phyloP scores from a whole-genome alignment of 2,113 vertebrate species.

The Pteropus alecto region DNA sequence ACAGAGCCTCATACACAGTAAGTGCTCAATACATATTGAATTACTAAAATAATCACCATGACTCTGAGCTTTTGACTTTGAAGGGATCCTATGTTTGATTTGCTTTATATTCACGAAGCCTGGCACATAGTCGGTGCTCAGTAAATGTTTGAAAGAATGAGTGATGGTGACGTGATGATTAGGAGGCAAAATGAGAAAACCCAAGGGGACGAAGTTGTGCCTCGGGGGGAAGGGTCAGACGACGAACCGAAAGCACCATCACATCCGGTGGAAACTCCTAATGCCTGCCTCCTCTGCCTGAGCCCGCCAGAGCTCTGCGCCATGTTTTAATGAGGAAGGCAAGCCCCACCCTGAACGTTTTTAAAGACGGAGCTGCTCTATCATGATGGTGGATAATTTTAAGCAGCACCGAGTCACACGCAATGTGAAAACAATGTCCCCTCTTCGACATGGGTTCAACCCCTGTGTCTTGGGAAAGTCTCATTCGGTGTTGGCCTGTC shows the following conservation, averaged over 20 bases:
- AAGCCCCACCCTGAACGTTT: neutral
- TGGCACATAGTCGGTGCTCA: neutral
- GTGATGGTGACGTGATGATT: neutral
- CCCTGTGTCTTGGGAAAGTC: neutral
- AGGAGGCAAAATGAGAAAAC: neutral
- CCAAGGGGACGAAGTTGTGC: neutral
- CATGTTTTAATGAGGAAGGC: too few relatives aligned
- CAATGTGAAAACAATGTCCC: neutral
- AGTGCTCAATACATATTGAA: neutral
- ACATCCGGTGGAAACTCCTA: fast-evolving
- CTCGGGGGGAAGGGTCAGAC: neutral
- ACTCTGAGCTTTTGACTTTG: neutral
- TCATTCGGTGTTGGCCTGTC: neutral
- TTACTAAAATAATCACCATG: neutral
- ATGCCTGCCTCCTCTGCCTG: fast-evolving
- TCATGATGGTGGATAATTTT: fast-evolving
- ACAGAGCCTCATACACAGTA: neutral
- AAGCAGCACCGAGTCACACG: neutral
- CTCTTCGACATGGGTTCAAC: neutral
- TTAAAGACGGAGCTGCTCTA: neutral
- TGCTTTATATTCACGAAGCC: neutral
- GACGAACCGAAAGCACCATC: fast-evolving
- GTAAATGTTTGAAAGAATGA: neutral
- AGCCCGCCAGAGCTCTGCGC: fast-evolving
- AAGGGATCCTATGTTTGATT: neutral